Evolutionary conservation across 35 echinoderm and acorn worm genomes (phyloP).

Genomic region (Lytechinus variegatus): DNA sequence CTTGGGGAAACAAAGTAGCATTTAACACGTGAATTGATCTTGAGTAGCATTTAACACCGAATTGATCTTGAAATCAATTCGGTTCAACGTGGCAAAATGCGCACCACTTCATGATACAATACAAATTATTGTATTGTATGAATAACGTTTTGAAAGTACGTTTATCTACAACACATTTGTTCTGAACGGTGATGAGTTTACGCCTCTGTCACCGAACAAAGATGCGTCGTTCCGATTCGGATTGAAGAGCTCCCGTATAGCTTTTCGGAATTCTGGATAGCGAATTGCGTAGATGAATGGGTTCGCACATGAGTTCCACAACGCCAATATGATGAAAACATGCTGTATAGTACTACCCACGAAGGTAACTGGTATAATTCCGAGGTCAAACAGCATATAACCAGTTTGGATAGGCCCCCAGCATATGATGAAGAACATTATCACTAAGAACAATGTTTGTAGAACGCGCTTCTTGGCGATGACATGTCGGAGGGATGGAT

Average conservation of each 20-base stretch:
- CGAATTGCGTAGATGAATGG: slow-evolving; percentile 51
- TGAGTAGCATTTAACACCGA: no score
- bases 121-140: no score
- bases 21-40: no score
- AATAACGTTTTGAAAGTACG: no score
- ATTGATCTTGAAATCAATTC: no score
- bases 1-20: no score
- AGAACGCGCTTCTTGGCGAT: slow-evolving; percentile 29
- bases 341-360: not conserved
- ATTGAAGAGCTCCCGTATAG: not conserved
- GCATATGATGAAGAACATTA: slow-evolving; percentile 54
- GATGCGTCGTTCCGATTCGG: not conserved
- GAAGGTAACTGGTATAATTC: not conserved
- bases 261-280: slow-evolving; percentile 50
- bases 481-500: slow-evolving; percentile 25
- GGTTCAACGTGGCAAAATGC: no score
- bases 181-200: not conserved
- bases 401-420: slow-evolving; percentile 32
- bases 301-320: slow-evolving; percentile 48
- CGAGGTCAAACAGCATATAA: slow-evolving; percentile 40
- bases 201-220: not conserved
- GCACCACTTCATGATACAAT: no score
- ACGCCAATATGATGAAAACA: not conserved
- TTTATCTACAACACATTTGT: no score
- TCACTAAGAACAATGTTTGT: slow-evolving; percentile 45